These are phyloP conservation scores for Apodemus speciosus DNA, from an alignment of 2,113 vertebrate genomes.

Conservation along the genomic window DNA sequence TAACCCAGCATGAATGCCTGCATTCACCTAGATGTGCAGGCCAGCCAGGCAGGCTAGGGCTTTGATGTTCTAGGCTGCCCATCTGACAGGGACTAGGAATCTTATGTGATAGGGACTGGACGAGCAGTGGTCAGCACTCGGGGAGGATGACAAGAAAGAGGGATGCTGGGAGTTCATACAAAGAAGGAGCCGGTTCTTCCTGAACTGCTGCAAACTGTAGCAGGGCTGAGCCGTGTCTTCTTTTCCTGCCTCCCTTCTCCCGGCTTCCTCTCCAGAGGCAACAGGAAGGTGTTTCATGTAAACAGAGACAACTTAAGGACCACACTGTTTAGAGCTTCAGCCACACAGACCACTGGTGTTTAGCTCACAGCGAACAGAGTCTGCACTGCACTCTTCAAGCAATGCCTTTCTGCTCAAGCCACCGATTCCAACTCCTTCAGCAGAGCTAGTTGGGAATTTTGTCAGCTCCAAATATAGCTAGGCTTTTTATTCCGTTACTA, in stretches of 20 bases:
- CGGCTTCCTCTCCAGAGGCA: not conserved
- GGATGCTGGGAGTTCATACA: not conserved
- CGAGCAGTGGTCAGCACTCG: fast-evolving
- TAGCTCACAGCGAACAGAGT: not conserved
- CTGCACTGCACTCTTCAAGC: no score
- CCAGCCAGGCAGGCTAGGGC: no score
- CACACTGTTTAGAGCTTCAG: not conserved
- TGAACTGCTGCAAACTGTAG: not conserved
- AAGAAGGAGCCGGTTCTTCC: not conserved
- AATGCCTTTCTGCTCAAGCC: not conserved
- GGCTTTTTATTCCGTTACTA: no score
- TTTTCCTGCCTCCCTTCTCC: not conserved
- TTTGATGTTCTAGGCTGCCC: fast-evolving
- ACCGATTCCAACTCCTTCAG: not conserved
- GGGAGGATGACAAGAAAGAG: not conserved
- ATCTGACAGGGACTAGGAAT: fast-evolving
- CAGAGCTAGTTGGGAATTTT: not conserved
- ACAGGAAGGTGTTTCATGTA: not conserved
- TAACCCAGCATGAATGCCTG: not conserved
- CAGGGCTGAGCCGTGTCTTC: not conserved
- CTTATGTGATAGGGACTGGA: not conserved
- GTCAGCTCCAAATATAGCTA: not conserved
- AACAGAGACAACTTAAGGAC: not conserved
- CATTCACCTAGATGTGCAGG: fast-evolving
- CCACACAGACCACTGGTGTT: not conserved